Conservation (phyloP, 2,113 vertebrate species). For the Danio rerio region DNA sequence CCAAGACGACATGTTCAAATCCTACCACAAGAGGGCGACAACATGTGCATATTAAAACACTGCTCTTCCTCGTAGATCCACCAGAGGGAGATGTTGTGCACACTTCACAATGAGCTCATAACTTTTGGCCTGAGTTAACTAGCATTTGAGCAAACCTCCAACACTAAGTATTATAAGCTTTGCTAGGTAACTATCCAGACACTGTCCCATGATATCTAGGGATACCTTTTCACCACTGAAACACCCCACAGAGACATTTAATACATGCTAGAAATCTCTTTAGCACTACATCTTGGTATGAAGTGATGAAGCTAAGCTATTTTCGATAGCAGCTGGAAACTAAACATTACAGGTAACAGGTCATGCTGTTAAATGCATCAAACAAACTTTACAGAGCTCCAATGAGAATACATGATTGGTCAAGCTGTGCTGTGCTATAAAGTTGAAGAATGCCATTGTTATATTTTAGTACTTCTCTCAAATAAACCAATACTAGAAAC, state of each 20-base stretch:
- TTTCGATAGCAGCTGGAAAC: background rate
- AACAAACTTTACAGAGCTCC: background rate
- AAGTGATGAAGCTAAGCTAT: too few species aligned
- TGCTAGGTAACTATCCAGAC: background rate
- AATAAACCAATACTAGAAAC: too few species aligned
- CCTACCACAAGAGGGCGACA: background rate
- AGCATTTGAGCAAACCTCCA: background rate
- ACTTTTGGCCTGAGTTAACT: background rate
- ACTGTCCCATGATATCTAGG: background rate
- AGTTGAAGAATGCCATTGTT: too few species aligned
- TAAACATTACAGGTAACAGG: background rate
- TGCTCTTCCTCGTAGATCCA: background rate
- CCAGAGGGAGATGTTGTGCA: conserved; percentile 1
- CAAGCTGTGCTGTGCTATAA: background rate
- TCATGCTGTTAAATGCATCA: background rate
- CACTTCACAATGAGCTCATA: background rate
- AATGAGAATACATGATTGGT: background rate
- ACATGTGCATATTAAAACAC: background rate
- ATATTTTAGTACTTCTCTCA: too few species aligned
- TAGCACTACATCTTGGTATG: too few species aligned
- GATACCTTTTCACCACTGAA: background rate
- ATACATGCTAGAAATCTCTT: background rate
- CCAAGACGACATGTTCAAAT: background rate
- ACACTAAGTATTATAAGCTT: background rate
- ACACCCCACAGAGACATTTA: background rate